These are phyloP conservation scores for Eptatretus atami DNA, from an alignment of 2,797 vertebrate genomes.

Conservation along the genomic window DNA sequence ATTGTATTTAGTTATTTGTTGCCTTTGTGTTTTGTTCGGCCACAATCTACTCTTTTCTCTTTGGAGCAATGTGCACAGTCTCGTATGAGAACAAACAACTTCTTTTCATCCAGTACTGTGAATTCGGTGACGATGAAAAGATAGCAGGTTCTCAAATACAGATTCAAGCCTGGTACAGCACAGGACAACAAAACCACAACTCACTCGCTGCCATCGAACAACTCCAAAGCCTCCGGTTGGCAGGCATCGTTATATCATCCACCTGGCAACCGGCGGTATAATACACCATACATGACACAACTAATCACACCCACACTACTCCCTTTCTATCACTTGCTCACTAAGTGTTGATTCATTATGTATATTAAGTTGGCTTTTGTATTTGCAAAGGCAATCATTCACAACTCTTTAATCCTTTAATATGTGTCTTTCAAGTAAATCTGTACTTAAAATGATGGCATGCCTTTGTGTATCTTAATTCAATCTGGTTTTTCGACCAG, in stretches of 20 bases:
- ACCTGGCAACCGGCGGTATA: neutral
- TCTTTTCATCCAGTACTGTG: slow-evolving; percentile 59
- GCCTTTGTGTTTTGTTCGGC: too few relatives aligned
- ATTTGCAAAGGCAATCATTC: too few relatives aligned
- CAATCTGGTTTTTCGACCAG: too few relatives aligned
- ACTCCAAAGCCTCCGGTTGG: slow-evolving; percentile 52
- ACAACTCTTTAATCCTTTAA: too few relatives aligned
- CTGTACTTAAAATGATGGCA: too few relatives aligned
- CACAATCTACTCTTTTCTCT: slow-evolving; percentile 11
- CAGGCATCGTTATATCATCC: slow-evolving; percentile 40
- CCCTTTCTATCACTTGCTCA: too few relatives aligned
- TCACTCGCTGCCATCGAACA: slow-evolving; percentile 25
- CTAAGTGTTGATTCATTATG: too few relatives aligned
- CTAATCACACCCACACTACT: too few relatives aligned
- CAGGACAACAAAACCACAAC: slow-evolving; percentile 13
- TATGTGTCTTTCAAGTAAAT: too few relatives aligned
- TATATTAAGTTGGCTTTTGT: too few relatives aligned
- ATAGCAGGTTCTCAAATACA: slow-evolving; percentile 55
- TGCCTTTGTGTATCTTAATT: too few relatives aligned
- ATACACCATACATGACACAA: neutral
- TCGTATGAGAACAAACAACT: slow-evolving; percentile 23
- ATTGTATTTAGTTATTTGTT: too few relatives aligned
- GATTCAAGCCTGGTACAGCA: slow-evolving; percentile 34
- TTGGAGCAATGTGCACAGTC: slow-evolving; percentile 17
- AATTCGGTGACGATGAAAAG: slow-evolving; percentile 41